Evolutionary conservation across 2,888 invertebrate genomes (phyloP), one percentile per base, ranked within the genome.

Genomic region (Stictocephala bisonia): DNA sequence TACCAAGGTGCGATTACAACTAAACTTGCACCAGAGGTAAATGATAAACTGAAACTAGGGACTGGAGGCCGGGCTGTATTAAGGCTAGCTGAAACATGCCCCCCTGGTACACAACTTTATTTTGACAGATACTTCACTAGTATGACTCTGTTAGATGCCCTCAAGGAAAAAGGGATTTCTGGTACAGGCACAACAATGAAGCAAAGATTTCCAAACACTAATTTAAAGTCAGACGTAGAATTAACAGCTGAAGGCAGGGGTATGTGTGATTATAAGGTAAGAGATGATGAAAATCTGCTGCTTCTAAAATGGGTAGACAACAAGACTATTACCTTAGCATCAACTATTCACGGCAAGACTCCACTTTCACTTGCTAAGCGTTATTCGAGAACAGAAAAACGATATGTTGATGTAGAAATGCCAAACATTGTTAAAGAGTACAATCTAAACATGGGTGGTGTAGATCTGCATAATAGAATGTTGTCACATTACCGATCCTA

Each of bases 391-490:
- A 29, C 48, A 18, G 41, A 44, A 1, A 44, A n/a, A 20, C 2
- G 15, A 24, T 67, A 67, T 13, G 3, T 67, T 15, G 3, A 67
- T 15, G 31, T 68, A 9, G 26, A 56, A 31, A 69, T 60, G 70
- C 60, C 69, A 4, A 60, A 73, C 26, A 24, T 73, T 50, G 50
- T 73, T 1, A 31, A 18, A 4, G 60, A 58, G 15, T 73, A 70
- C 60, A 73, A 73, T 29, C 15, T 48, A 1, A 69, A 69, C 58
- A 73, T 73, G 73, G 73, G 70, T 24, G 70, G 73, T 2, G 81
- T 78, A 66, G 78, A 81, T 84, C 44, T 72, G 1, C 72, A 66
- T 22, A 72, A 72, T 27, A 44, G 64, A n/a, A 20, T 71, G 20
- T 11, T 60, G 9, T 15, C 60, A 11, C 41, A 60, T 18, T 72